Conservation (phyloP, 2,888 invertebrate species). For the Blastobasis adustella region DNA sequence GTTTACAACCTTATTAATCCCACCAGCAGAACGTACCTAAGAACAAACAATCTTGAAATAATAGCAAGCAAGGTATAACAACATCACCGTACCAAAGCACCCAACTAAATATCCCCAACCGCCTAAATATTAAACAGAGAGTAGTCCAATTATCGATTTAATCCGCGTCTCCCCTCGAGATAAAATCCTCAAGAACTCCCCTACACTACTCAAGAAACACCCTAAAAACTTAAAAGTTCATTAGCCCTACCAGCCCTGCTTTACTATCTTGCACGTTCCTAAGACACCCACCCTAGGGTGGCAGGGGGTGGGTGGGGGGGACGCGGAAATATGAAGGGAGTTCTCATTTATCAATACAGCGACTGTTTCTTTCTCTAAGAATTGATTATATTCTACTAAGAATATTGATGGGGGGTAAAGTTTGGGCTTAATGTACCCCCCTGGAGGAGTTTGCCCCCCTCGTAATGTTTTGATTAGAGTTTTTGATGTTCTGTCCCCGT, state of each 20-base stretch:
- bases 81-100: too few species aligned
- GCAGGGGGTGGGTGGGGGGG: slow-evolving; percentile 30
- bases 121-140: too few species aligned
- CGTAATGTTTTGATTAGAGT: slow-evolving; percentile 60
- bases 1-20: too few species aligned
- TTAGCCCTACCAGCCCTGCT: slow-evolving; percentile 66
- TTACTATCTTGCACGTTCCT: slow-evolving; percentile 73
- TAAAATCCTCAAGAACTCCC: slow-evolving; percentile 9
- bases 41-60: too few species aligned
- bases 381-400: slow-evolving; percentile 73
- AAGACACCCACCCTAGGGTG: slow-evolving; percentile 44
- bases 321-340: slow-evolving; percentile 72
- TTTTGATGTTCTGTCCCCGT: slow-evolving; percentile 46
- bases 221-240: slow-evolving; percentile 64
- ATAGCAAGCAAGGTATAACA: too few species aligned
- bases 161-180: neutral
- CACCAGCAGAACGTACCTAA: too few species aligned
- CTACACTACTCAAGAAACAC: slow-evolving; percentile 33
- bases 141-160: too few species aligned
- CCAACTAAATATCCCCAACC: too few species aligned
- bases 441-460: slow-evolving; percentile 21
- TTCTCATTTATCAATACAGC: slow-evolving; percentile 73
- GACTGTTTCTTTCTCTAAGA: slow-evolving; percentile 73
- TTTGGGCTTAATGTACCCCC: slow-evolving; percentile 35
- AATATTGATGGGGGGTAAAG: slow-evolving; percentile 66